phyloP scores from a whole-genome alignment of 2,888 invertebrate genomes.

The Alviniconcha strummeri region DNA sequence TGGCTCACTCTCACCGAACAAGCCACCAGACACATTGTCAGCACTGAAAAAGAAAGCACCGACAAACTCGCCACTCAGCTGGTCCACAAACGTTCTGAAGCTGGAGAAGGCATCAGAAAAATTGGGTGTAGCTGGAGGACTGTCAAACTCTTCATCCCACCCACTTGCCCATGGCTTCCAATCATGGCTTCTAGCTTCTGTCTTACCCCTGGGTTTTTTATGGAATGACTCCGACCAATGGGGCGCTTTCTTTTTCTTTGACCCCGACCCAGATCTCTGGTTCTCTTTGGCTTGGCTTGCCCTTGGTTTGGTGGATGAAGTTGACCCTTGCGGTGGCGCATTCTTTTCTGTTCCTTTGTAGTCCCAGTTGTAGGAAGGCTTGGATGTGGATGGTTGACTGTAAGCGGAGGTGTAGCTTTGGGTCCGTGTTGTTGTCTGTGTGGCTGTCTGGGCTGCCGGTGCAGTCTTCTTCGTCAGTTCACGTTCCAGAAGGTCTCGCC shows the following conservation, averaged over 20 bases:
- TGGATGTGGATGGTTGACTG: neutral
- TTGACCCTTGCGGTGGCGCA: neutral
- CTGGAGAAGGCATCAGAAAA: constrained; percentile 53
- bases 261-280: constrained; percentile 1
- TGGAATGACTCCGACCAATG: constrained; percentile 36
- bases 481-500: constrained; percentile 57
- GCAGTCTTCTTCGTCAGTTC: constrained; percentile 49
- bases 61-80: constrained; percentile 51
- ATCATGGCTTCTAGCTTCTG: neutral
- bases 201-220: constrained; percentile 20
- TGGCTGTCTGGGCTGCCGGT: neutral
- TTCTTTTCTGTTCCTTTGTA: constrained; percentile 26
- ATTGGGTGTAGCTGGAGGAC: constrained; percentile 30
- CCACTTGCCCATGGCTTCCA: constrained; percentile 30
- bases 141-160: constrained; percentile 6
- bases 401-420: neutral
- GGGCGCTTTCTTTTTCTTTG: constrained; percentile 31
- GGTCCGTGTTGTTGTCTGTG: neutral
- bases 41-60: constrained; percentile 49
- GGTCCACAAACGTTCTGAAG: constrained; percentile 62
- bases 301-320: neutral
- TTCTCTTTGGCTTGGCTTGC: constrained; percentile 30
- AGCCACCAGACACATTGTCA: constrained; percentile 10
- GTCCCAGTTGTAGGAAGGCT: constrained; percentile 16
- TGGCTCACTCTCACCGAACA: constrained; percentile 1